Evolutionary conservation across 2,113 vertebrate genomes (phyloP).

Genomic region (Boulengeromyrus knoepffleri): DNA sequence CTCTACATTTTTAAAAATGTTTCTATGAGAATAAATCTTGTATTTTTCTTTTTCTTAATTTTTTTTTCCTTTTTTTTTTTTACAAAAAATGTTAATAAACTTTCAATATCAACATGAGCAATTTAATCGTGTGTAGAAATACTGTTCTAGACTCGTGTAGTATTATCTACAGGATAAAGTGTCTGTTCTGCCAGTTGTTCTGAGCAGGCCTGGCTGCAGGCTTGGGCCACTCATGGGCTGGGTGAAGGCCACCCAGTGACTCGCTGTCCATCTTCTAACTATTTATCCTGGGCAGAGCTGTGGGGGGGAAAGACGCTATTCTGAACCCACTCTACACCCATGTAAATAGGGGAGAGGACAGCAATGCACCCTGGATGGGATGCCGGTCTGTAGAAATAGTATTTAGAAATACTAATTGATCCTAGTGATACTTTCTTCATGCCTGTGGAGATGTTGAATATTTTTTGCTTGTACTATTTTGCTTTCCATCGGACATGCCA

Average conservation of each 20-base stretch:
- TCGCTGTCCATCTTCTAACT: not conserved
- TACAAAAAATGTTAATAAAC: not conserved
- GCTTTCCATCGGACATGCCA: no score
- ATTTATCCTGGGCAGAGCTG: not conserved
- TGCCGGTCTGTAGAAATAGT: not conserved
- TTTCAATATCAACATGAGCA: not conserved
- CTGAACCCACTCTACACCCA: not conserved
- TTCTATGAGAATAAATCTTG: constrained; percentile 51
- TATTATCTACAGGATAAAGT: not conserved
- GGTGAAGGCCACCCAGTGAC: not conserved
- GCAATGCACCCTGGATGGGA: not conserved
- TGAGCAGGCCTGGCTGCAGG: not conserved
- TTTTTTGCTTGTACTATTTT: no score
- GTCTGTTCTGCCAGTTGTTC: not conserved
- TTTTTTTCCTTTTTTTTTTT: not conserved
- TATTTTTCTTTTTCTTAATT: not conserved
- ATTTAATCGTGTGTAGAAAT: not conserved
- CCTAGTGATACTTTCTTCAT: no score
- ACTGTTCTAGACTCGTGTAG: not conserved
- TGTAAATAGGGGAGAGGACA: not conserved
- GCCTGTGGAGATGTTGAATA: no score
- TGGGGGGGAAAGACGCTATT: not conserved
- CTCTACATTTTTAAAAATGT: constrained; percentile 41
- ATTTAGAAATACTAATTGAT: no score
- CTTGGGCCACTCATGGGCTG: not conserved